Percentiles rank a stretch among this genome's conserved stretches.
phyloP scores from a whole-genome alignment of 2,888 invertebrate species.

The Sabatieria punctata region DNA sequence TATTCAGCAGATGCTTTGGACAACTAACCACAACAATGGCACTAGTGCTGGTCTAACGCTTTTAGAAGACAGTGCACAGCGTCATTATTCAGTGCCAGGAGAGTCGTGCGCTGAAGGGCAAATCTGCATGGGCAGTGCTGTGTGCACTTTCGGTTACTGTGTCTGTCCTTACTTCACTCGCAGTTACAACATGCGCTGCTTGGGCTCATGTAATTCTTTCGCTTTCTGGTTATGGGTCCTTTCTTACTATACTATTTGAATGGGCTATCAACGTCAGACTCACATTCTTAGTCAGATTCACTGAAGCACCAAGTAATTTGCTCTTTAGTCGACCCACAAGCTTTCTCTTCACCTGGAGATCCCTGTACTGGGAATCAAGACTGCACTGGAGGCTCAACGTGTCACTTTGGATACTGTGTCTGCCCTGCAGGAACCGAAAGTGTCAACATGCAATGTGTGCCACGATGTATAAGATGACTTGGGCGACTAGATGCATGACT shows the following conservation, averaged over 20 bases:
- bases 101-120: conserved; percentile 20
- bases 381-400: conserved; percentile 17
- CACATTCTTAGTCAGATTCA: too few species aligned
- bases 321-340: neutral
- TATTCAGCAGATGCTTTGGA: too few species aligned
- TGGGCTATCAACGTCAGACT: neutral
- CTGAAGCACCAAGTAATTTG: too few species aligned
- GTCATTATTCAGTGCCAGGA: conserved; percentile 17
- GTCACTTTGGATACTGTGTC: conserved; percentile 19
- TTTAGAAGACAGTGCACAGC: conserved; percentile 8
- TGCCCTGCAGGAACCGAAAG: conserved; percentile 18
- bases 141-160: conserved; percentile 16
- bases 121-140: conserved; percentile 21
- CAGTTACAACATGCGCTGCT: conserved; percentile 3
- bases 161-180: conserved; percentile 15
- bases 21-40: neutral
- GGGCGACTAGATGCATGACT: too few species aligned
- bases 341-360: conserved; percentile 13
- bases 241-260: neutral
- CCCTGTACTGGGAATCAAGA: conserved; percentile 14
- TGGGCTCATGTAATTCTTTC: neutral
- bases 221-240: neutral
- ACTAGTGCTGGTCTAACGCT: neutral
- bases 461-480: neutral
- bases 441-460: conserved; percentile 4